Base-by-base conservation (phyloP, 2,113 vertebrate species). In the Sphyrna mokarran region DNA sequence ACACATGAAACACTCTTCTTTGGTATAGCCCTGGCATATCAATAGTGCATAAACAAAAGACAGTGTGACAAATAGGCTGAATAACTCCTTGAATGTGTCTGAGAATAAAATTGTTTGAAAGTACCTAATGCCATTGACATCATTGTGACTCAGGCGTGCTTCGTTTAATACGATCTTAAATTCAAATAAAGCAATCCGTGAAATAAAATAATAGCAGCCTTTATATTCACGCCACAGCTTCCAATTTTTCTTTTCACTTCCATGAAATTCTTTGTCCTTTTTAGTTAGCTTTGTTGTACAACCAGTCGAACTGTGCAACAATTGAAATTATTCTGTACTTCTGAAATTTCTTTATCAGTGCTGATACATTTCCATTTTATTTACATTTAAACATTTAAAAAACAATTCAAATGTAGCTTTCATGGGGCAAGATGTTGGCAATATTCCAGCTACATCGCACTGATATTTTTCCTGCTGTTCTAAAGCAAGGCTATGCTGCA, bases 31-130 rank as follows among this genome's bases (percentile, higher is more conserved):
- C n/a, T 54, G 22, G 26, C 40, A 90, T 33, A 26, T 95, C 94
- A 95, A 72, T 72, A 70, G 66, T 26, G 26, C 94, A 76, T 29
- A 95, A 95, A 95, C 94, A 95, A 76, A 95, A 33, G 43, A 43
- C 63, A 54, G 68, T 68, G 48, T 26, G 68, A 95, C 40, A 23
- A 76, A 48, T 72, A 95, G 72, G 40, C 68, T 48, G 68, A 95
- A 48, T 76, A 76, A 95, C 54, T 95, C 68, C 43, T 54, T 54
- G 40, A 95, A 48, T 76, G 69, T 54, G 68, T 72, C 94, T 72
- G 68, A 54, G 69, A 95, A 70, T 72, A 95, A 72, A 14, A 72
- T 69, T 72, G 69, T 68, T 93, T 93, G 89, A 93, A 93, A 93
- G 89, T 93, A 63, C 33, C 43, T 95, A 43, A 95, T 72, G 13